Percentiles rank a stretch among this genome's conserved stretches.
Evolutionary conservation across 2,113 vertebrate species (phyloP).

Genomic region (Triplophysa siluroides): DNA sequence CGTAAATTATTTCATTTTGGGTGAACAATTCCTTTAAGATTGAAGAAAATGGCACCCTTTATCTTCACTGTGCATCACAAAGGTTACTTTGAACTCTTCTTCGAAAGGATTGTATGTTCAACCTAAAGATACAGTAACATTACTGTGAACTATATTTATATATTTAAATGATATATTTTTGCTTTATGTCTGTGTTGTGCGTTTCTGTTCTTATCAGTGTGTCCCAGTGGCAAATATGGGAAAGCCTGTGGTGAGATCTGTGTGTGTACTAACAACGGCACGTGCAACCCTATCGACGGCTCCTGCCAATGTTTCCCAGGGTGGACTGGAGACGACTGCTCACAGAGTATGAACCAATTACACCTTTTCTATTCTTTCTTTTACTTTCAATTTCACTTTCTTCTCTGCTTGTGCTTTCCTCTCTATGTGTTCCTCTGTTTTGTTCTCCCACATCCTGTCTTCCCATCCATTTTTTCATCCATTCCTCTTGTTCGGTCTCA

Average conservation of each 20-base stretch:
- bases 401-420: conserved; percentile 2
- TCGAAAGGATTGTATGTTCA: background rate
- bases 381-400: conserved; percentile 51
- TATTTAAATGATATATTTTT: background rate
- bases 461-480: conserved; percentile 1
- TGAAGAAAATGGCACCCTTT: background rate
- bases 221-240: conserved; percentile 86
- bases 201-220: conserved; percentile 76
- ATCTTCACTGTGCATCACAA: background rate
- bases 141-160: background rate
- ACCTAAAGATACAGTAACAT: background rate
- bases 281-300: conserved; percentile 94
- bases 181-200: conserved; percentile 27
- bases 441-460: background rate
- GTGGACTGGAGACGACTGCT: conserved; percentile 95
- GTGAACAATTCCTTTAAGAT: no score
- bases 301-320: conserved; percentile 94
- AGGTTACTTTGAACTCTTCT: no score
- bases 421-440: background rate
- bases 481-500: conserved; percentile 8
- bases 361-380: conserved; percentile 38
- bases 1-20: no score
- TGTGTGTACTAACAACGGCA: conserved; percentile 93
- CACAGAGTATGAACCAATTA: conserved; percentile 80
- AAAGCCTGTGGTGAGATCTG: conserved; percentile 86